Percentiles rank a stretch among this genome's conserved stretches.
Evolutionary conservation across 2,797 vertebrate genomes (phyloP).

Genomic region (Aulostomus chinensis): DNA sequence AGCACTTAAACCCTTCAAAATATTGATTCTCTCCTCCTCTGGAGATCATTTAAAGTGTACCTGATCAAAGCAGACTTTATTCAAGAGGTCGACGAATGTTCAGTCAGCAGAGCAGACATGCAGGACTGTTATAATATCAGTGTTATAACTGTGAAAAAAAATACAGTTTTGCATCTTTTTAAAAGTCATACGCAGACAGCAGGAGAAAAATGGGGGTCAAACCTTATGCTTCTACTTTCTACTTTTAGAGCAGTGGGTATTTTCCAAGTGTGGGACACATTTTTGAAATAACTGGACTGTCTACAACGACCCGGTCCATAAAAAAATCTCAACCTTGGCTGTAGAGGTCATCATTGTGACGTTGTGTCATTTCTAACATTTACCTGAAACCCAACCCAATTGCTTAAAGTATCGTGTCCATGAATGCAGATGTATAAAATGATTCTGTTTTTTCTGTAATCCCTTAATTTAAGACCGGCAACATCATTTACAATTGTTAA

Average conservation of each 20-base stretch:
- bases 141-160: too few relatives aligned
- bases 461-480: too few relatives aligned
- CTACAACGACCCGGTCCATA: conserved; percentile 45
- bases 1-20: conserved; percentile 50
- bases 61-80: not conserved
- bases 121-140: not conserved
- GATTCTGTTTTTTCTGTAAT: too few relatives aligned
- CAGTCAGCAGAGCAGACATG: not conserved
- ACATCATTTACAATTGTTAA: too few relatives aligned
- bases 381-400: conserved; percentile 21
- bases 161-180: too few relatives aligned
- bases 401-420: conserved; percentile 19
- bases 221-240: conserved; percentile 8
- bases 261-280: conserved; percentile 36
- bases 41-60: not conserved
- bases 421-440: conserved; percentile 19
- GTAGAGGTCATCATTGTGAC: conserved; percentile 43
- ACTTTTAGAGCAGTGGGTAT: not conserved
- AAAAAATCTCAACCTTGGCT: conserved; percentile 24
- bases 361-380: conserved; percentile 54
- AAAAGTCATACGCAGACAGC: too few relatives aligned
- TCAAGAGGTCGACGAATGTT: conserved; percentile 14
- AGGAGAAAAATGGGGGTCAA: not conserved
- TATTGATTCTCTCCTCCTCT: conserved; percentile 6
- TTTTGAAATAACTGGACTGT: conserved; percentile 51